Evolutionary conservation across 2,888 invertebrate species (phyloP), one percentile per base, ranked within the genome.

Genomic region (Drosophila ezoana): DNA sequence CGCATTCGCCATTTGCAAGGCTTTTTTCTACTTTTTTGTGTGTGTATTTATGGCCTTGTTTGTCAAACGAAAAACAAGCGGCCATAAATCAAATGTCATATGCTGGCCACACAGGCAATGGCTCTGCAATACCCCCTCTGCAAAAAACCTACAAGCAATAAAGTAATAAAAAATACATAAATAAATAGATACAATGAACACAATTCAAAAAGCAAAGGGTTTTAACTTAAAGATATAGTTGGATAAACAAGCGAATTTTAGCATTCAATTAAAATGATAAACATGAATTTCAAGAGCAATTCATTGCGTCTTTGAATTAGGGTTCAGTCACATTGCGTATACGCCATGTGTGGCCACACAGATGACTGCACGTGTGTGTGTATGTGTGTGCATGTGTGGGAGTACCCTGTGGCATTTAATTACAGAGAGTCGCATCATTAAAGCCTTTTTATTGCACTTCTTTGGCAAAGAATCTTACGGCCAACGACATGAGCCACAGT

Each of bases 391-490:
- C 43, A 35, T 60, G 66, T 38, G 23, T 11, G 11, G 11, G 5
- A 4, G 11, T 13, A 4, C 13, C 18, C 4, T 41, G 6, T 59
- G 57, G 32, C 62, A 68, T 87, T 83, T 83, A 83, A 83, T 83
- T 83, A 86, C 86, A 82, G 65, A 69, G 77, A 76, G 80, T 67
- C 83, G 83, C 83, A 77, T 71, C 83, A 87, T 87, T 82, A 83
- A 87, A 79, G 66, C 65, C 74, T 85, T 83, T 83, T 83, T 85
- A 83, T 88, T 69, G 77, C 63, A 77, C 74, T 83, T 83, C 86
- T 83, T 83, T 77, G 41, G 61, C 63, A 82, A 81, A 82, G 65
- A 79, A 64, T 88, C 87, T 83, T 74, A 87, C 63, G 61, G 71
- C 85, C 64, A 69, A 68, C 66, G 37, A 58, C 65, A 67, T 43